Base-by-base conservation (phyloP, 2,113 vertebrate species). In the Tylochromis polylepis region DNA sequence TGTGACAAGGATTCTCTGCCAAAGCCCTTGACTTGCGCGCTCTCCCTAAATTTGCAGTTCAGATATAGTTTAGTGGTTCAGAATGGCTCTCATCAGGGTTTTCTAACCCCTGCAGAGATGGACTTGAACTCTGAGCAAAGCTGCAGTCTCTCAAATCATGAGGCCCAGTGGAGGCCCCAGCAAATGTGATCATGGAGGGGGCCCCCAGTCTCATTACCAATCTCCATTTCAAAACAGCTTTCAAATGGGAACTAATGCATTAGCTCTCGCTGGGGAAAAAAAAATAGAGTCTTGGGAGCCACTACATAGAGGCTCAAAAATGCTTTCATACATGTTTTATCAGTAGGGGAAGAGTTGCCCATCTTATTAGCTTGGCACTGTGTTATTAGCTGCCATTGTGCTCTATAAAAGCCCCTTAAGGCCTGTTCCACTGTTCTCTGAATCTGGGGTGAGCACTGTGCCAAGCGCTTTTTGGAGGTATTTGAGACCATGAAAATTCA, bases 171-270 rank as follows among this genome's bases (percentile, higher is more conserved):
- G 93, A 93, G 89, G 91, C 93, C 91, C 38, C 49, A 78, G 95
- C 92, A 89, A 95, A 96, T 93, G 91, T 83, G 95, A 95, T 95
- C 89, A 89, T 92, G 83, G 87, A 79, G 62, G 93, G 92, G 85
- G 91, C 90, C 92, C 92, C 93, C 91, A 75, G 88, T 94, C 94
- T 96, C 93, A 96, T 95, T 95, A 95, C 90, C 92, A 91, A 95
- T 95, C 95, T 96, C 93, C 92, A 95, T 95, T 95, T 95, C 93
- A 95, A 94, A 95, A 95, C 92, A 94, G 92, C 88, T 85, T 88
- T 95, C 91, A 94, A 94, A 94, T 95, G 94, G 94, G 93, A 96
- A 95, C 94, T 94, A 95, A 96, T 96, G 94, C 95, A 95, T 95
- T 94, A 93, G 91, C 83, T 82, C 90, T 92, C 81, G 20, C 90